phyloP scores from a whole-genome alignment of 35 echinoderm and acorn worm genomes.

The Patiria miniata region DNA sequence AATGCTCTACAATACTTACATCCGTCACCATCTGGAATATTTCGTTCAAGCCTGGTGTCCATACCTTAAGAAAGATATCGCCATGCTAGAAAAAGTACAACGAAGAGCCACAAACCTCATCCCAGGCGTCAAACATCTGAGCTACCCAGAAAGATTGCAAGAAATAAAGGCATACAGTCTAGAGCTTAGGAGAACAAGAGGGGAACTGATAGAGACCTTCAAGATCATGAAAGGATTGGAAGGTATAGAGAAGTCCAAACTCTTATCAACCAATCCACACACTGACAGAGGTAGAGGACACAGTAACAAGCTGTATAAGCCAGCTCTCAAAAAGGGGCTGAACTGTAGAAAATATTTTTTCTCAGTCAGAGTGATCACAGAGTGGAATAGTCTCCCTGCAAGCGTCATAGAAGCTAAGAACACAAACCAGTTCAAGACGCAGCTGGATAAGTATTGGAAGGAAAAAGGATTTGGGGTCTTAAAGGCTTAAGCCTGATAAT shows the following conservation, averaged over 20 bases:
- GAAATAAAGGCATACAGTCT: slow-evolving; percentile 1
- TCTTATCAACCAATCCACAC: neutral
- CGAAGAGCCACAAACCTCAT: slow-evolving; percentile 20
- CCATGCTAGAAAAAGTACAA: slow-evolving; percentile 15
- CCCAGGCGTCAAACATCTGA: neutral
- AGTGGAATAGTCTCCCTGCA: no score
- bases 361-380: no score
- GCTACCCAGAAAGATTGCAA: slow-evolving; percentile 21
- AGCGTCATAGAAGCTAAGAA: no score
- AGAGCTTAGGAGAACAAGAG: neutral
- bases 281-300: neutral
- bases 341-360: slow-evolving; percentile 16
- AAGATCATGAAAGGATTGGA: no score
- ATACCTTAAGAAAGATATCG: no score
- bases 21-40: slow-evolving; percentile 9
- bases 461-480: no score
- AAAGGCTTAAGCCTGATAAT: no score
- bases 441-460: no score
- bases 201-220: no score
- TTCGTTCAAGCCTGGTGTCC: no score
- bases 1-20: slow-evolving; percentile 5
- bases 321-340: no score
- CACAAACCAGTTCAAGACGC: no score
- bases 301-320: slow-evolving; percentile 1
- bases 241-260: neutral